A percentile compares a stretch with the other conserved stretches of the same genome.
phyloP scores from a whole-genome alignment of 2,888 invertebrate species.

The Amiota mariae region DNA sequence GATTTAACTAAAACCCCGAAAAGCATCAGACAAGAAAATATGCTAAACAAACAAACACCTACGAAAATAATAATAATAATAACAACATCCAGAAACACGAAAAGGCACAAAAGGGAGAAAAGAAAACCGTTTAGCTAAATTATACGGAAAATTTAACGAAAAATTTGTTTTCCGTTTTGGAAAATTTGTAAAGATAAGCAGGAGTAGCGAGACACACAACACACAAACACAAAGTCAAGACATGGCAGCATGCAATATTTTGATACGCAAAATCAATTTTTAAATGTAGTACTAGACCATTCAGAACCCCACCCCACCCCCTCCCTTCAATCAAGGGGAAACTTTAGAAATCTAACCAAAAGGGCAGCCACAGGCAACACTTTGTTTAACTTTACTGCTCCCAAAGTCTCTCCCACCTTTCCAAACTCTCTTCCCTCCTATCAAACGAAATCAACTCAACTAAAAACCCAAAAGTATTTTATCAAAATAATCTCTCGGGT shows the following conservation, averaged over 20 bases:
- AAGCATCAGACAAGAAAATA: conserved; percentile 25
- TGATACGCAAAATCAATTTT: conserved; percentile 31
- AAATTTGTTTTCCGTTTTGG: conserved; percentile 53
- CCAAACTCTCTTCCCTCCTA: background rate
- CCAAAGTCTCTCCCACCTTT: too few species aligned
- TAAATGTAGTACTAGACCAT: background rate
- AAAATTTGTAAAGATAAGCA: conserved; percentile 32
- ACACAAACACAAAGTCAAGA: conserved; percentile 3
- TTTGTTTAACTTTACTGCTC: background rate
- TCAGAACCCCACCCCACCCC: too few species aligned
- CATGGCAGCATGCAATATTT: conserved; percentile 23
- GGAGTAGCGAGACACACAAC: background rate
- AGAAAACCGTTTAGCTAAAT: conserved; percentile 67
- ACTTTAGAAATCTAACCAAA: too few species aligned
- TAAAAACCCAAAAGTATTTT: conserved; percentile 59
- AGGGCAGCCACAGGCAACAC: conserved; percentile 5
- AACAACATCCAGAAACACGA: background rate
- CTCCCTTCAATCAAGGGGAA: too few species aligned
- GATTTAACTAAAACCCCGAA: conserved; percentile 49
- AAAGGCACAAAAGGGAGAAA: background rate
- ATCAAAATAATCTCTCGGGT: conserved; percentile 65
- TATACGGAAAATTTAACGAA: conserved; percentile 63
- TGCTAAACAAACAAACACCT: conserved; percentile 21
- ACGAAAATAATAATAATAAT: background rate
- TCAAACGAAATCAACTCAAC: conserved; percentile 38